A percentile compares a stretch with the other conserved stretches of the same genome.
Evolutionary conservation across 2,888 invertebrate species (phyloP).

Genomic region (Macrosoma leucophasiata): DNA sequence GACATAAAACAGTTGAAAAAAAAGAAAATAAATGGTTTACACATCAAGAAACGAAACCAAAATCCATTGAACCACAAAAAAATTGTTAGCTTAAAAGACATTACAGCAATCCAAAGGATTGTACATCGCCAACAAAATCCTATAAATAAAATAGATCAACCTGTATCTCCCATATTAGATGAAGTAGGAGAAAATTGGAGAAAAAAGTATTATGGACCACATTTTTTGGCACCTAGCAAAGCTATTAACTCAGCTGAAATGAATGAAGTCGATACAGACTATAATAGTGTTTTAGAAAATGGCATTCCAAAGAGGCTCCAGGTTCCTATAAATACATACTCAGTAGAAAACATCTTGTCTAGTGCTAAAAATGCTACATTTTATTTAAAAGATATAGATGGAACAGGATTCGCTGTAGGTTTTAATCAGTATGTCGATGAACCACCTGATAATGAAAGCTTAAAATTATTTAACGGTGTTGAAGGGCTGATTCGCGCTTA

Average conservation of each 20-base stretch:
- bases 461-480: conserved; percentile 51
- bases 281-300: conserved; percentile 38
- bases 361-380: conserved; percentile 42
- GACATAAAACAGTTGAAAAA: conserved; percentile 27
- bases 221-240: conserved; percentile 40
- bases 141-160: conserved; percentile 36
- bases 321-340: conserved; percentile 45
- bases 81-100: conserved; percentile 27
- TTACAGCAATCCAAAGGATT: conserved; percentile 27
- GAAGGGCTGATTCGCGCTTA: conserved; percentile 50
- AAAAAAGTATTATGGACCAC: conserved; percentile 32
- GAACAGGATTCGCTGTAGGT: conserved; percentile 56
- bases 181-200: conserved; percentile 38
- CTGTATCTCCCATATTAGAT: conserved; percentile 30
- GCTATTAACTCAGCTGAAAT: conserved; percentile 54
- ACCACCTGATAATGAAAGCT: conserved; percentile 50
- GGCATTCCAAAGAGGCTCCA: conserved; percentile 53
- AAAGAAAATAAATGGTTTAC: conserved; percentile 32
- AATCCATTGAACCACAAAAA: conserved; percentile 38
- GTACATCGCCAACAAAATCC: conserved; percentile 42
- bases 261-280: conserved; percentile 43
- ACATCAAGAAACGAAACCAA: conserved; percentile 50
- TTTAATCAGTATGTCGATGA: conserved; percentile 56
- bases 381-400: conserved; percentile 52
- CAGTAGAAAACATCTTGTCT: conserved; percentile 25